Evolutionary conservation across 1,140 invertebrate species (phyloP).

Genomic region (Pseudoatta argentina): DNA sequence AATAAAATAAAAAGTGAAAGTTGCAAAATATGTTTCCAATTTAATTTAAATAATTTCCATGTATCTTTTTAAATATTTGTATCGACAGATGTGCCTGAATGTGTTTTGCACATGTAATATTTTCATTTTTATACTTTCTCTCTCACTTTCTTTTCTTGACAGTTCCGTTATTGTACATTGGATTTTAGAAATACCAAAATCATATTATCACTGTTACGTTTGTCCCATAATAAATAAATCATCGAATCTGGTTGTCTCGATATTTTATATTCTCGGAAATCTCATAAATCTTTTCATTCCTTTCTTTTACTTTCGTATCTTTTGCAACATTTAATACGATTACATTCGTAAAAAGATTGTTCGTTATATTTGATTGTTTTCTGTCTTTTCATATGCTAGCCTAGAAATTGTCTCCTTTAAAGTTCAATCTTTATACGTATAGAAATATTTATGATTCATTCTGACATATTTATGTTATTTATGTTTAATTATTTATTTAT

Average conservation of each 20-base stretch:
- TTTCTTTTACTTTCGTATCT: not conserved
- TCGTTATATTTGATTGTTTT: not conserved
- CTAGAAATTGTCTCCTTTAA: not conserved
- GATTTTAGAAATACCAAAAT: not conserved
- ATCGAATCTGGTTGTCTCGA: not conserved
- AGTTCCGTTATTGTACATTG: not conserved
- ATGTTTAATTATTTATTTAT: slow-evolving; percentile 15
- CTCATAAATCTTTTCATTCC: not conserved
- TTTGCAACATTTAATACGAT: not conserved
- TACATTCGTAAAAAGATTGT: not conserved
- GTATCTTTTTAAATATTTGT: slow-evolving; percentile 6
- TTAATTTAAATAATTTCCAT: slow-evolving; percentile 7
- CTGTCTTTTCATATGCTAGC: not conserved
- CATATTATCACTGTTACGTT: not conserved
- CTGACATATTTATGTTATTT: not conserved
- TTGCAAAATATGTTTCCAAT: not conserved
- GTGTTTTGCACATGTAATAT: not conserved
- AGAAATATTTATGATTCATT: slow-evolving; percentile 8
- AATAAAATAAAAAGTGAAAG: not conserved
- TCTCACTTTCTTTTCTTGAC: not conserved
- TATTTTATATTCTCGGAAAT: not conserved
- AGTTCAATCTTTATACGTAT: not conserved
- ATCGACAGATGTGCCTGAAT: not conserved
- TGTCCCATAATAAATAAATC: not conserved
- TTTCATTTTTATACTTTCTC: not conserved